These are phyloP conservation scores for Philaenus spumarius DNA, from an alignment of 1,140 invertebrate species.

Conservation along the genomic window DNA sequence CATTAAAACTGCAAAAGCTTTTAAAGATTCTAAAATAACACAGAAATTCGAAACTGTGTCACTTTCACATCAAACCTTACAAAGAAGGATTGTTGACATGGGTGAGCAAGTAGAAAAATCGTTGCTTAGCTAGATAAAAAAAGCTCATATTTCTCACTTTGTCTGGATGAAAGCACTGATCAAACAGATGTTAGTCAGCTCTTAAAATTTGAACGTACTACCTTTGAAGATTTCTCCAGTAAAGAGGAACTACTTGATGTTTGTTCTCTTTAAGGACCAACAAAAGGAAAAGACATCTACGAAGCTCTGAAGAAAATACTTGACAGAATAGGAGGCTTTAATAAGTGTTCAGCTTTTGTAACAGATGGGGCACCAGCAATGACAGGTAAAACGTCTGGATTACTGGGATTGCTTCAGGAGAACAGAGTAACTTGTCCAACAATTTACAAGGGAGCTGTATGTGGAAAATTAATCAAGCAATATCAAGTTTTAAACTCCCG, in stretches of 20 bases:
- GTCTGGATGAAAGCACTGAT: conserved; percentile 29
- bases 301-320: conserved; percentile 26
- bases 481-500: conserved; percentile 22
- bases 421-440: too few relatives aligned
- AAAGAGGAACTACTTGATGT: conserved; percentile 26
- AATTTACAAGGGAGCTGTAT: conserved; percentile 24
- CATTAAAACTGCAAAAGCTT: conserved; percentile 3
- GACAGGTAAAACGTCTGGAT: conserved; percentile 17
- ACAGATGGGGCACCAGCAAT: conserved; percentile 25
- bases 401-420: too few relatives aligned
- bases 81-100: too few relatives aligned
- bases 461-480: conserved; percentile 25
- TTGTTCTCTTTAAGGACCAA: conserved; percentile 23
- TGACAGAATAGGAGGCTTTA: conserved; percentile 25
- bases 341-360: conserved; percentile 25
- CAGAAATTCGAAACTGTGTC: conserved; percentile 12
- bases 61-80: conserved; percentile 12
- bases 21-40: conserved; percentile 16
- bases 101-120: conserved; percentile 25
- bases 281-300: conserved; percentile 26
- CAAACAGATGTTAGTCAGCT: conserved; percentile 26
- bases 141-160: conserved; percentile 24
- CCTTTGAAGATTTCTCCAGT: conserved; percentile 25
- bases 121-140: conserved; percentile 21
- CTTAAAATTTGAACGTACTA: conserved; percentile 26